phyloP scores from a whole-genome alignment of 2,888 invertebrate genomes.

The Cantharis rufa region DNA sequence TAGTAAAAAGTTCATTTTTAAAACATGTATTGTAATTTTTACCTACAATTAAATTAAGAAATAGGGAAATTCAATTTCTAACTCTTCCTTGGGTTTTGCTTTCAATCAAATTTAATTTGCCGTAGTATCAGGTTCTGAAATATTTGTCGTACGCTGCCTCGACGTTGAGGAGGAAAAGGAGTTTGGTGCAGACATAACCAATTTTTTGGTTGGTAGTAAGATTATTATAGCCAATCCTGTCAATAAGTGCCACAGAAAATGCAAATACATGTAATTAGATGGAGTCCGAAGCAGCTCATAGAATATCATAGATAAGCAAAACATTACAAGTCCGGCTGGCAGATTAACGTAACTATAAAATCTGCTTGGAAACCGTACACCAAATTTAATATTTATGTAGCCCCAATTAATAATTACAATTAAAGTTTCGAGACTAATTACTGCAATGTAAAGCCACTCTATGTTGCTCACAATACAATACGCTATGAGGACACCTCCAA shows the following conservation, averaged over 20 bases:
- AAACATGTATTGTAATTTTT: too few species aligned
- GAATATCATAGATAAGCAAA: not conserved
- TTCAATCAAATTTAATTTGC: too few species aligned
- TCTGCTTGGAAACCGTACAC: not conserved
- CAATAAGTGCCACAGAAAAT: not conserved
- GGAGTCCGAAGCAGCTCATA: not conserved
- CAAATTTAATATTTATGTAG: not conserved
- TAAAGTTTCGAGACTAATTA: not conserved
- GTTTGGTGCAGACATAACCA: not conserved
- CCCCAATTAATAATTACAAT: not conserved
- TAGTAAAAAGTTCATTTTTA: too few species aligned
- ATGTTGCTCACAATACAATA: not conserved
- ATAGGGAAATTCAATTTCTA: too few species aligned
- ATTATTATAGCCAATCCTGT: not conserved
- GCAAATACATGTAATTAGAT: not conserved
- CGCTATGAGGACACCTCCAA: not conserved
- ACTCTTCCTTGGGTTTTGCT: too few species aligned
- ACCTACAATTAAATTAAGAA: too few species aligned
- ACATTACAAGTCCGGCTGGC: not conserved
- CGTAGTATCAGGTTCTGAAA: too few species aligned
- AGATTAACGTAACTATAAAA: not conserved
- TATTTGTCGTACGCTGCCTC: too few species aligned
- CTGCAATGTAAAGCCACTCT: not conserved
- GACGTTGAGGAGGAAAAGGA: too few species aligned
- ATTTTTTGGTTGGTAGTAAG: not conserved